phyloP scores from a whole-genome alignment of 2,113 vertebrate species.

The Phalacrocorax aristotelis region DNA sequence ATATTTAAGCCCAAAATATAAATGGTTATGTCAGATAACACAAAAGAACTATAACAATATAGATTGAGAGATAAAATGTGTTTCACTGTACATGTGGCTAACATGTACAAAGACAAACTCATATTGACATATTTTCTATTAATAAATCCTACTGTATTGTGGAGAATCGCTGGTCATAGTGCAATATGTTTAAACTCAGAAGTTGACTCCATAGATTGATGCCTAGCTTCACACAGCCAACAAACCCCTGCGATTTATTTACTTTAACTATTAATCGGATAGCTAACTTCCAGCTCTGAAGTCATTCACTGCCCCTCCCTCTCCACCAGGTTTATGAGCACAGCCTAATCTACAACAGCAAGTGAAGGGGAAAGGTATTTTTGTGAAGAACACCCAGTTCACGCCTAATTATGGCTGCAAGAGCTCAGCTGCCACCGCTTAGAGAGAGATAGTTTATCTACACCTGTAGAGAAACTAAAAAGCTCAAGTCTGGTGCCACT shows the following conservation, averaged over 20 bases:
- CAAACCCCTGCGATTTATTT: background rate
- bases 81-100: constrained; percentile 41
- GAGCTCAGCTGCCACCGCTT: background rate
- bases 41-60: constrained; percentile 51
- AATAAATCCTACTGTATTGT: constrained; percentile 59
- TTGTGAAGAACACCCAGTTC: background rate
- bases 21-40: constrained; percentile 65
- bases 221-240: background rate
- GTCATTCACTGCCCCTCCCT: no score
- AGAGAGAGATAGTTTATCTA: background rate
- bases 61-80: constrained; percentile 35
- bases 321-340: background rate
- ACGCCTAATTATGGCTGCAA: background rate
- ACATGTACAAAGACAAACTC: constrained; percentile 59
- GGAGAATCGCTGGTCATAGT: constrained; percentile 44
- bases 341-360: background rate
- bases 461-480: background rate
- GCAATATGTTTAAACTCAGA: constrained; percentile 45
- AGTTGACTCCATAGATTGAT: background rate
- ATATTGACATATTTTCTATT: constrained; percentile 49
- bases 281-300: background rate
- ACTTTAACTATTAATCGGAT: background rate
- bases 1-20: constrained; percentile 63
- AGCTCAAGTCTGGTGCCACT: background rate
- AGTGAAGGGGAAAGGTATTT: background rate